Evolutionary conservation across 2,888 invertebrate species (phyloP).

Genomic region (Pardosa pseudoannulata): DNA sequence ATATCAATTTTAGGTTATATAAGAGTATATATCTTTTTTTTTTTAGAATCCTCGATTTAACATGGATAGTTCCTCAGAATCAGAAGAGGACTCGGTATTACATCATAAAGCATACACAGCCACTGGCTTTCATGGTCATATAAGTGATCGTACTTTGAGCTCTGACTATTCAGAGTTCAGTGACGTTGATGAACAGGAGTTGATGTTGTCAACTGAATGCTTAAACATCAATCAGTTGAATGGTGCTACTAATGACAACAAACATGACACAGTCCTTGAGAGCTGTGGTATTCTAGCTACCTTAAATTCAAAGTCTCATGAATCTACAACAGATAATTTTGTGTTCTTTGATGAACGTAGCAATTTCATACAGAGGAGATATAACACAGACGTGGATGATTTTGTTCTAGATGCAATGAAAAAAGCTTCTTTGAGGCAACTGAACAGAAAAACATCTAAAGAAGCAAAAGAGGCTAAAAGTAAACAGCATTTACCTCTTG

Average conservation of each 20-base stretch:
- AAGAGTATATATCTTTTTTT: constrained; percentile 15
- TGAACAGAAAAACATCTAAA: constrained; percentile 61
- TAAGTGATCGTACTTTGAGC: constrained; percentile 73
- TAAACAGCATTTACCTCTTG: constrained; percentile 32
- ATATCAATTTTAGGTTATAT: no score
- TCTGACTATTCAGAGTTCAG: constrained; percentile 74
- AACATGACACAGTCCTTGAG: constrained; percentile 76
- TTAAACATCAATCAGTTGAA: constrained; percentile 27
- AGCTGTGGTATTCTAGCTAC: constrained; percentile 78
- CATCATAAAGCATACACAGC: constrained; percentile 52
- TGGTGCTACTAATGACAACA: constrained; percentile 32
- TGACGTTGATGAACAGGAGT: constrained; percentile 72
- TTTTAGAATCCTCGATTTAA: constrained; percentile 59
- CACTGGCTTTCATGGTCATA: constrained; percentile 54
- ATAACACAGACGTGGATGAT: constrained; percentile 74
- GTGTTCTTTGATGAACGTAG: constrained; percentile 48
- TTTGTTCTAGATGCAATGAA: constrained; percentile 75
- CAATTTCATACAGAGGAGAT: constrained; percentile 36
- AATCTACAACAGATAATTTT: constrained; percentile 36
- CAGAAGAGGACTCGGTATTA: constrained; percentile 70
- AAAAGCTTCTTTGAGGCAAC: constrained; percentile 72
- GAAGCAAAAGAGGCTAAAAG: constrained; percentile 25
- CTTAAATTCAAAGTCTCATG: constrained; percentile 74
- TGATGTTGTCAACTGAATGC: constrained; percentile 65
- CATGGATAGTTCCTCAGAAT: constrained; percentile 72